Conservation (phyloP, 2,113 vertebrate genomes). For the Vireo altiloquus region DNA sequence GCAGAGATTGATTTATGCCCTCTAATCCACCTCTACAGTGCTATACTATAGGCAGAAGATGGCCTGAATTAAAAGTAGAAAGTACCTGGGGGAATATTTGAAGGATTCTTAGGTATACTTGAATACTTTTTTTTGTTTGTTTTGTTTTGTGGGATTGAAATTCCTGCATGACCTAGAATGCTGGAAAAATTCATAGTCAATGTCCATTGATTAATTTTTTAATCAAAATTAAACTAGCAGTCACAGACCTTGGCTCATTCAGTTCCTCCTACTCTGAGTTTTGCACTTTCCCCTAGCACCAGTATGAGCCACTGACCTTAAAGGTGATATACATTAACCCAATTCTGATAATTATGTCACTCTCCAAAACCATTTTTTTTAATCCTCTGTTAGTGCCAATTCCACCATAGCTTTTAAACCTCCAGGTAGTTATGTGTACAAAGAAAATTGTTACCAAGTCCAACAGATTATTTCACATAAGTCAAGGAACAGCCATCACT, state of each 20-base stretch:
- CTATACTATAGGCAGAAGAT: not conserved
- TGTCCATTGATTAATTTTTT: not conserved
- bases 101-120: not conserved
- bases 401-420: not conserved
- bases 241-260: not conserved
- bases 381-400: not conserved
- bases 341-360: not conserved
- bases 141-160: not conserved
- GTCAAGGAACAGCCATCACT: not conserved
- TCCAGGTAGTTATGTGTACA: not conserved
- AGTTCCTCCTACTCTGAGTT: not conserved
- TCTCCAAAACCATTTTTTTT: not conserved
- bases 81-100: not conserved
- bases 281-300: not conserved
- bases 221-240: not conserved
- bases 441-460: not conserved
- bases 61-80: not conserved
- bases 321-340: not conserved
- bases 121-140: not conserved
- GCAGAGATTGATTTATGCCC: conserved; percentile 4
- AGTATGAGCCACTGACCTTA: not conserved
- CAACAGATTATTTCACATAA: not conserved
- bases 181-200: not conserved
- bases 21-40: not conserved
- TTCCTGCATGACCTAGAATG: not conserved